Evolutionary conservation across 2,113 vertebrate genomes (phyloP).

Genomic region (Megaceryle torquata): DNA sequence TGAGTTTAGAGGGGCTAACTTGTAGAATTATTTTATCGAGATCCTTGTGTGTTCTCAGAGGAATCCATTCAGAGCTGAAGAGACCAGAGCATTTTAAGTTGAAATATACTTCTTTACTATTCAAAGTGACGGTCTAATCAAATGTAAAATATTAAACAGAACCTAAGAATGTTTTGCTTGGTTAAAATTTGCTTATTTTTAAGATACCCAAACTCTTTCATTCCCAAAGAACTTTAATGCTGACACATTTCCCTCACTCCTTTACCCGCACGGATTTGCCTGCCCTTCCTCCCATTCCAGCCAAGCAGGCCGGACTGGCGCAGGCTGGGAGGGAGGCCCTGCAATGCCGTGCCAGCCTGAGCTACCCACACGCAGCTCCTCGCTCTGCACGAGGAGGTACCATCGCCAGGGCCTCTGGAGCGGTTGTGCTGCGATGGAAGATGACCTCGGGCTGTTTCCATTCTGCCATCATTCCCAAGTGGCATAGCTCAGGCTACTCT

Average conservation of each 20-base stretch:
- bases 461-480: neutral
- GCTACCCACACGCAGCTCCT: neutral
- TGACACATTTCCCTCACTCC: neutral
- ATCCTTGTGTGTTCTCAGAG: neutral
- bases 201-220: neutral
- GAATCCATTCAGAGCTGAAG: neutral
- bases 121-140: neutral
- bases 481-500: neutral
- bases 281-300: neutral
- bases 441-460: fast-evolving
- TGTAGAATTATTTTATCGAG: neutral
- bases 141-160: neutral
- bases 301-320: neutral
- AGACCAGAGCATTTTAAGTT: neutral
- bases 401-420: neutral
- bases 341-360: neutral
- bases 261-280: neutral
- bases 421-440: fast-evolving
- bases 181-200: neutral
- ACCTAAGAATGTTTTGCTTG: neutral
- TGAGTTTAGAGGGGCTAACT: neutral
- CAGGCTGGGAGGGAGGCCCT: neutral
- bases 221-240: neutral
- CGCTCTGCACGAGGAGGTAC: neutral
- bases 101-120: neutral